Percentiles rank a stretch among this genome's conserved stretches.
These are phyloP conservation scores for Battus philenor DNA, from an alignment of 1,140 invertebrate genomes.

Conservation along the genomic window DNA sequence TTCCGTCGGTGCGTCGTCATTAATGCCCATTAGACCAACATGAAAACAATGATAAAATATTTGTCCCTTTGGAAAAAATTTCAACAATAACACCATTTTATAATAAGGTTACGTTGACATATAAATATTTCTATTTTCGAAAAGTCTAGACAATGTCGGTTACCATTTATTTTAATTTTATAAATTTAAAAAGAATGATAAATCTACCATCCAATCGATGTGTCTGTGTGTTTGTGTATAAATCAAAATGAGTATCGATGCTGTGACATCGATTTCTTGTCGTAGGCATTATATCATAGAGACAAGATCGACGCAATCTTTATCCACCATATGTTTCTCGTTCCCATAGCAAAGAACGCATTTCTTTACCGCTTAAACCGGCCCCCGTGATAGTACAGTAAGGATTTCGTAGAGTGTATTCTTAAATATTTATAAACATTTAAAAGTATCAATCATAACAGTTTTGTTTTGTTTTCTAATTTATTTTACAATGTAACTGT, in stretches of 20 bases:
- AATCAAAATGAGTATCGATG: conserved; percentile 12
- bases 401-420: too few species aligned
- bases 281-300: conserved; percentile 10
- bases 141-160: too few species aligned
- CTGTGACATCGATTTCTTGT: conserved; percentile 6
- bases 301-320: conserved; percentile 3
- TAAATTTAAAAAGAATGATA: too few species aligned
- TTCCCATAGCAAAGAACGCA: conserved; percentile 9
- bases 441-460: too few species aligned
- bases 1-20: too few species aligned
- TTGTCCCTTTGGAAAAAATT: too few species aligned
- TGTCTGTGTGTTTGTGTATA: conserved; percentile 8
- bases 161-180: too few species aligned
- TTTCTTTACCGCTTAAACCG: conserved; percentile 9
- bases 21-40: too few species aligned
- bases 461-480: too few species aligned
- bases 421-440: conserved; percentile 5
- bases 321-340: conserved; percentile 8
- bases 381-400: neutral
- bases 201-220: too few species aligned
- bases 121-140: neutral
- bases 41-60: too few species aligned
- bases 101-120: neutral
- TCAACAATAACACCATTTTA: neutral
- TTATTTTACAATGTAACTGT: too few species aligned